These are phyloP conservation scores for Anguilla megastoma DNA, from an alignment of 2,797 vertebrate genomes.

Conservation along the genomic window DNA sequence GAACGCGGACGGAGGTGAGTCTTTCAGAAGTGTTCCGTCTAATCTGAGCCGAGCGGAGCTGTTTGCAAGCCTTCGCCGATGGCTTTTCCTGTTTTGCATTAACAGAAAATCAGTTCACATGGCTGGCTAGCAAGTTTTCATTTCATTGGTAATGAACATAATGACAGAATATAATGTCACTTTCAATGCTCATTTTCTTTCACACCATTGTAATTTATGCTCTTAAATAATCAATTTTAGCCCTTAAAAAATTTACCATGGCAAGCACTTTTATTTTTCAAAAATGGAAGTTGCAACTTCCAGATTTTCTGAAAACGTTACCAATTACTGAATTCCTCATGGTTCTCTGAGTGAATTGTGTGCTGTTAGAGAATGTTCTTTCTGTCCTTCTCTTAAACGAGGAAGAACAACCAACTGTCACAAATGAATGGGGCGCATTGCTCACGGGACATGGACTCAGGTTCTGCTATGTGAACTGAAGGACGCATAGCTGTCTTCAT, in stretches of 20 bases:
- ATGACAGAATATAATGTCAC: neutral
- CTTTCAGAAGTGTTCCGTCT: neutral
- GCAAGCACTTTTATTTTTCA: neutral
- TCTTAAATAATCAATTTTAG: neutral
- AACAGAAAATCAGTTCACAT: neutral
- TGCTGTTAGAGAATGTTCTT: neutral
- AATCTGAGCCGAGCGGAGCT: neutral
- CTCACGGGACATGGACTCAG: neutral
- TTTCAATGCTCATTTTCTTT: neutral
- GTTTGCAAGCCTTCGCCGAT: neutral
- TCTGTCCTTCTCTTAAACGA: neutral
- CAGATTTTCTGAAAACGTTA: neutral
- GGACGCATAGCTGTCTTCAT: neutral
- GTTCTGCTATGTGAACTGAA: neutral
- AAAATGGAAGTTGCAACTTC: neutral
- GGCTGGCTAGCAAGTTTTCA: neutral
- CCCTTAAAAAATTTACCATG: neutral
- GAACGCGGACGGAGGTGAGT: neutral
- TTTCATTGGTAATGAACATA: neutral
- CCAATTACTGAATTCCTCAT: neutral
- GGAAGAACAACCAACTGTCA: neutral
- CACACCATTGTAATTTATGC: neutral
- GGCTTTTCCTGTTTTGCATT: neutral
- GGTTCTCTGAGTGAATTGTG: neutral
- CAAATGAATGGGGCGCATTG: neutral